Conservation (phyloP, 2,888 invertebrate genomes). For the Sarcophaga subvicina region DNA sequence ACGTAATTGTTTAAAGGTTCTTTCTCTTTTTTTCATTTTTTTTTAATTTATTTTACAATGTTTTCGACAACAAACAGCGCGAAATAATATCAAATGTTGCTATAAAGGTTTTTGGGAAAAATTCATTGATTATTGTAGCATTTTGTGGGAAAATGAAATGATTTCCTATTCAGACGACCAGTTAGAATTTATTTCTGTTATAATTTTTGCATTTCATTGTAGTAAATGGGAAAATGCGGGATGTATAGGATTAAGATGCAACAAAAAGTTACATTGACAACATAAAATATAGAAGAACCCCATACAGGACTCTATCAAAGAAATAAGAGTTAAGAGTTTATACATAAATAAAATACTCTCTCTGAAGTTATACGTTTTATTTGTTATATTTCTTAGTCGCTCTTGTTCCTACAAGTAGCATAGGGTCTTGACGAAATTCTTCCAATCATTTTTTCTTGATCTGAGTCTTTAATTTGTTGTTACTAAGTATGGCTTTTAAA, state of each 20-base stretch:
- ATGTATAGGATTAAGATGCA: conserved; percentile 24
- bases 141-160: conserved; percentile 53
- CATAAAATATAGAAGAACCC: too few species aligned
- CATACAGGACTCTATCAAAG: too few species aligned
- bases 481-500: too few species aligned
- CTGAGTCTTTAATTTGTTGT: too few species aligned
- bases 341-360: too few species aligned
- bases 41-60: conserved; percentile 13
- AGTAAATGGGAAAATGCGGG: conserved; percentile 50
- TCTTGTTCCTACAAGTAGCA: too few species aligned
- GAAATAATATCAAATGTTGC: conserved; percentile 59
- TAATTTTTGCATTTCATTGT: conserved; percentile 46
- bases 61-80: conserved; percentile 54
- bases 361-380: too few species aligned
- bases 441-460: too few species aligned
- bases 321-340: too few species aligned
- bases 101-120: conserved; percentile 46
- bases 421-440: too few species aligned
- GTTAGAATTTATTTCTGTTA: conserved; percentile 43
- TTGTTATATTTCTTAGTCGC: too few species aligned
- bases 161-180: conserved; percentile 30
- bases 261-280: neutral
- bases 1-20: neutral
- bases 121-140: conserved; percentile 2
- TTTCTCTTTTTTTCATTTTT: neutral